Evolutionary conservation across 37 sponge, comb jelly and placozoan genomes (phyloP).

Genomic region (Tethya wilhelma): DNA sequence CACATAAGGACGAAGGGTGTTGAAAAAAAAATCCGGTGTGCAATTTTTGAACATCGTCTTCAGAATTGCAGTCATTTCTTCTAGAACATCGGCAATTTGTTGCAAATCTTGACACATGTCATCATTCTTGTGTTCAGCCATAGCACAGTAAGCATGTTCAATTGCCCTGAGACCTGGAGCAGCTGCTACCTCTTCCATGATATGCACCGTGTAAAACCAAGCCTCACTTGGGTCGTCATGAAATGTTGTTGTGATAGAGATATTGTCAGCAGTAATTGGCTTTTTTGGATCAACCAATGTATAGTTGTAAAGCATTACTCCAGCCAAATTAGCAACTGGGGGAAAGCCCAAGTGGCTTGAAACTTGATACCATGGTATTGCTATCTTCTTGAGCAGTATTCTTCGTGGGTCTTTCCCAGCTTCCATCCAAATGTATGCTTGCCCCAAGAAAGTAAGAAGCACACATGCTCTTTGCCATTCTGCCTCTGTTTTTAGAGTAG

Average conservation of each 20-base stretch:
- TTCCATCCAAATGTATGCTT: constrained; percentile 72
- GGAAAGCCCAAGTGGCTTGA: constrained; percentile 46
- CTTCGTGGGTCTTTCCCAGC: constrained; percentile 67
- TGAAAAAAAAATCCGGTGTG: constrained; percentile 52
- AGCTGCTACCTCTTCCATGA: constrained; percentile 63
- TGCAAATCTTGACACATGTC: constrained; percentile 1
- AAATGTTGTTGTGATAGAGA: constrained; percentile 26
- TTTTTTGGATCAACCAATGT: constrained; percentile 27
- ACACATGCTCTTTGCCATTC: constrained; percentile 74
- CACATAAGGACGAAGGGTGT: constrained; percentile 54
- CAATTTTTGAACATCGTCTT: constrained; percentile 64
- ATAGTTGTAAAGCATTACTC: constrained; percentile 62
- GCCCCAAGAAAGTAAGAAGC: constrained; percentile 43
- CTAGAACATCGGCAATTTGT: constrained; percentile 6
- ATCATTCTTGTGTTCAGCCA: constrained; percentile 7
- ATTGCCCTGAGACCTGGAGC: constrained; percentile 61
- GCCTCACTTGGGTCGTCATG: constrained; percentile 71
- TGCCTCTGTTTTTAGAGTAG: constrained; percentile 41
- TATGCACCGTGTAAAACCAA: constrained; percentile 69
- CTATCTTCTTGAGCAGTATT: constrained; percentile 38
- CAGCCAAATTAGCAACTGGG: constrained; percentile 58
- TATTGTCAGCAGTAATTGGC: constrained; percentile 45
- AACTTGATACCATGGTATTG: constrained; percentile 75
- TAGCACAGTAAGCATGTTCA: constrained; percentile 1
- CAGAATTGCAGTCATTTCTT: constrained; percentile 34